Conservation (phyloP, 2,113 vertebrate genomes). For the Circaetus cinerascens region DNA sequence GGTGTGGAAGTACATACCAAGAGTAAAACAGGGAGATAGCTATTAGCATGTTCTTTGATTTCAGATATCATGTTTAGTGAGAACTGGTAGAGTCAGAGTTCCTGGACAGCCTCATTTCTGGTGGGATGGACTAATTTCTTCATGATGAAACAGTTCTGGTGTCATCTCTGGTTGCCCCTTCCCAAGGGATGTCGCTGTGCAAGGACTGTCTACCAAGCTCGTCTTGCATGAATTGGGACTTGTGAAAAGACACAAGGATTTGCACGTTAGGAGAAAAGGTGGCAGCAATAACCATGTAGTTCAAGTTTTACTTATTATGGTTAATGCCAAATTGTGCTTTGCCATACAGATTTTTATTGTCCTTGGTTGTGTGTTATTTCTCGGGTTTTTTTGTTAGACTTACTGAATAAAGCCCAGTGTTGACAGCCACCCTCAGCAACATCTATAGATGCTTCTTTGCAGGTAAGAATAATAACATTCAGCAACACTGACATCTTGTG, state of each 20-base stretch:
- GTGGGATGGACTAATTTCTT: not conserved
- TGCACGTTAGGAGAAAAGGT: not conserved
- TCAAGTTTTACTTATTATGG: not conserved
- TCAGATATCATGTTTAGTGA: not conserved
- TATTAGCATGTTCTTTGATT: not conserved
- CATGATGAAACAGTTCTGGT: not conserved
- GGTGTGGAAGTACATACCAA: not conserved
- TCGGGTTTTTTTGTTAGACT: not conserved
- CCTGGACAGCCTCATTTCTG: not conserved
- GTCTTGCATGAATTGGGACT: not conserved
- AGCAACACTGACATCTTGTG: slow-evolving; percentile 70
- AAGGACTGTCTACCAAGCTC: not conserved
- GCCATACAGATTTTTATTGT: not conserved
- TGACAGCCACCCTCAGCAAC: not conserved
- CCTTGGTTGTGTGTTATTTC: not conserved
- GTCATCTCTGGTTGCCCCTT: not conserved
- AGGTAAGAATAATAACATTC: slow-evolving; percentile 40
- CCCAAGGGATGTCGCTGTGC: not conserved
- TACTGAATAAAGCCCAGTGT: not conserved
- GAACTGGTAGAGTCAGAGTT: not conserved
- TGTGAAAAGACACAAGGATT: not conserved
- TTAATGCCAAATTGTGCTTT: not conserved
- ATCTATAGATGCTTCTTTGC: not conserved
- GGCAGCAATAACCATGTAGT: not conserved
- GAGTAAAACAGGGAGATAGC: not conserved